These are phyloP conservation scores for Eueremaeus valkanovi DNA, from an alignment of 2,888 invertebrate species.

Conservation along the genomic window DNA sequence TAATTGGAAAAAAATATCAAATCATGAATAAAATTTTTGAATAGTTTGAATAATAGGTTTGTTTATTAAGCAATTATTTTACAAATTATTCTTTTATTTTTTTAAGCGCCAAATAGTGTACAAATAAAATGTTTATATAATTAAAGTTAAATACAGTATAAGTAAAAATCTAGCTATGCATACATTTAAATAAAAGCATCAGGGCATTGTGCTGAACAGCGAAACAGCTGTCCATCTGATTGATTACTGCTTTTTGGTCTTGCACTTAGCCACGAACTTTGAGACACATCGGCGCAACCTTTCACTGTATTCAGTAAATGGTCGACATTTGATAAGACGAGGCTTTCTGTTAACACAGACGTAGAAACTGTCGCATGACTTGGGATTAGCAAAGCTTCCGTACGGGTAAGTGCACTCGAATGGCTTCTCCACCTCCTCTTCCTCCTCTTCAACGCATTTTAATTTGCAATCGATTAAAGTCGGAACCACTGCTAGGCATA, in stretches of 20 bases:
- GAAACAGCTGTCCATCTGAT: too few species aligned
- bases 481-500: neutral
- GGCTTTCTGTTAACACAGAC: neutral
- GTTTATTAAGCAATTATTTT: too few species aligned
- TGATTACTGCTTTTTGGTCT: neutral
- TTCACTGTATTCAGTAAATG: neutral
- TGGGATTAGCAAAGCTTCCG: slow-evolving; percentile 1
- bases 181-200: too few species aligned
- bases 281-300: slow-evolving; percentile 10
- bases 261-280: slow-evolving; percentile 4
- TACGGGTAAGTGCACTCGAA: neutral
- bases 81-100: too few species aligned
- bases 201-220: too few species aligned
- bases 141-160: too few species aligned
- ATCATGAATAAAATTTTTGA: too few species aligned
- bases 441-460: neutral
- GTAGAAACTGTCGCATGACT: neutral
- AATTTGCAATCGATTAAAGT: neutral
- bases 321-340: neutral
- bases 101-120: neutral
- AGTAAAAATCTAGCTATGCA: too few species aligned
- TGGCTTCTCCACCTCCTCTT: neutral
- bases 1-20: too few species aligned
- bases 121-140: neutral
- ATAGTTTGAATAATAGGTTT: too few species aligned